Base-by-base conservation (phyloP, 64 coral and sea anemone species). In the Dendrophyllia cribrosa region DNA sequence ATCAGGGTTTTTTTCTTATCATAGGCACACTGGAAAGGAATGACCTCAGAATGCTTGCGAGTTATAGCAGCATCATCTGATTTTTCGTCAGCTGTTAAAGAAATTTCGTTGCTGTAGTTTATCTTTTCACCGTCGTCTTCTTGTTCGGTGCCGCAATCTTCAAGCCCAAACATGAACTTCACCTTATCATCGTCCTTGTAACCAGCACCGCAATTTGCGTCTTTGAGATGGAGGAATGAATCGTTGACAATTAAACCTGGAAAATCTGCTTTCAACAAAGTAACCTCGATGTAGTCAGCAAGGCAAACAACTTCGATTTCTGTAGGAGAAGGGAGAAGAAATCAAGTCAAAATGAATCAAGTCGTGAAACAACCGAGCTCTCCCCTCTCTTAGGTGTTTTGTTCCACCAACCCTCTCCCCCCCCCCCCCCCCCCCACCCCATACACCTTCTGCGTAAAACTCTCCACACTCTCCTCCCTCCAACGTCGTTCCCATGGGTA, bases 271-370 rank as follows among this genome's bases (percentile, higher is more conserved):
- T 22, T 13, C 45, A 19, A 6, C 1, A 84, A 17, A 9, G 46
- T 11, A 22, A 84, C 61, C n/a, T 84, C 80, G 8, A 84, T 84
- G 62, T 84, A 84, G 62, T 84, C 80, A 21, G 80, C 16, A 4
- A 4, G 11, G 58, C 80, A 84, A 50, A 84, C 60, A 45, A 84
- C 62, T 5, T 17, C 43, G 16, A 84, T 68, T 21, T 84, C 80
- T 84, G 9, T 3, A 84, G 21, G 7, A 3, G 11, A 63, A 47
- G 44, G 66, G 43, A 21, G 53, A 7, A 56, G 12, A 9, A 12
- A 9, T 56, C 53, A 56, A 34, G 53, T 56, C 7, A 56, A 56
- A 56, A 56, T 56, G 1, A 56, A 9, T 56, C 12, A 12, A 12
- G 3, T 12, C 53, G 12, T 9, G 53, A 34, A 34, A 34, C 34